These are phyloP conservation scores for Aplocera efformata DNA, from an alignment of 2,888 invertebrate genomes.

Conservation along the genomic window DNA sequence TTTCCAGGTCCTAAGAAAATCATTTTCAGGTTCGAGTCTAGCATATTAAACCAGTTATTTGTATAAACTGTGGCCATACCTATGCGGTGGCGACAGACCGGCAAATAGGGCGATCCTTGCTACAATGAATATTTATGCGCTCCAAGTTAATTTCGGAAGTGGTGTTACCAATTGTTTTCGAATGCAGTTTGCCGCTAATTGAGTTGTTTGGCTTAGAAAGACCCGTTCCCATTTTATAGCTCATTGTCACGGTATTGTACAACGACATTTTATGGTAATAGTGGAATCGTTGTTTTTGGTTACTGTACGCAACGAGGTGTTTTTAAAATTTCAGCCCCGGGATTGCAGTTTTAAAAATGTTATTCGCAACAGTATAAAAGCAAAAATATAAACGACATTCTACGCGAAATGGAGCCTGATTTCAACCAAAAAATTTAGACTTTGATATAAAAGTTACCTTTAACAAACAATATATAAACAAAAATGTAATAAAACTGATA, in stretches of 20 bases:
- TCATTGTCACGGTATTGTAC: slow-evolving; percentile 14
- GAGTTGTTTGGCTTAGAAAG: slow-evolving; percentile 23
- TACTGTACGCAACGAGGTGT: not conserved
- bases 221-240: slow-evolving; percentile 12
- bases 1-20: no score
- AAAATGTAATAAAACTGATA: not conserved
- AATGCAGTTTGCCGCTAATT: slow-evolving; percentile 28
- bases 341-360: no score
- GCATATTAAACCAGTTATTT: not conserved
- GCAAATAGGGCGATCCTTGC: slow-evolving; percentile 63
- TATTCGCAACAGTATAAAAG: no score
- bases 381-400: no score
- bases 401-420: no score
- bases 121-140: slow-evolving; percentile 65
- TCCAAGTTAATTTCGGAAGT: slow-evolving; percentile 53
- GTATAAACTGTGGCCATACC: slow-evolving; percentile 26
- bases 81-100: slow-evolving; percentile 58
- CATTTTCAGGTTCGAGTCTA: no score
- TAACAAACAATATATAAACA: not conserved
- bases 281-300: slow-evolving; percentile 2
- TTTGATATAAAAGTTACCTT: no score
- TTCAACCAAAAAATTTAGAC: no score
- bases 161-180: slow-evolving; percentile 34
- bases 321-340: no score
- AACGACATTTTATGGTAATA: slow-evolving; percentile 11